Conservation (phyloP, 2,113 vertebrate genomes). For the Erpornis zantholeuca region DNA sequence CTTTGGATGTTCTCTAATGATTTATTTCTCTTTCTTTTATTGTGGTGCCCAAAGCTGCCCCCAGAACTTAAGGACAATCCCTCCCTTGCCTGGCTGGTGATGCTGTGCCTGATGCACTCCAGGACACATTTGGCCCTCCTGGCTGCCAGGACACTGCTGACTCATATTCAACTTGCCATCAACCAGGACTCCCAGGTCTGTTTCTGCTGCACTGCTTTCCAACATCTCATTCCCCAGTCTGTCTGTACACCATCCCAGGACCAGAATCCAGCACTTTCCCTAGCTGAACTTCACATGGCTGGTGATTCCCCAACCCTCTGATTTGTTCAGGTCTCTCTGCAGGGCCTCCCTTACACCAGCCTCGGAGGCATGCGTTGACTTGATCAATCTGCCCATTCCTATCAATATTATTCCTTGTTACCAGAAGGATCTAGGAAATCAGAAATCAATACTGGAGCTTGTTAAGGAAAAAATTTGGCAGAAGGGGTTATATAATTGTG, state of each 20-base stretch:
- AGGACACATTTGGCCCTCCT: fast-evolving
- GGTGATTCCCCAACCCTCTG: neutral
- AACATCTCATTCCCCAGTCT: neutral
- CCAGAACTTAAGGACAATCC: fast-evolving
- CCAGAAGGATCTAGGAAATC: neutral
- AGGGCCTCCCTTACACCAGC: neutral
- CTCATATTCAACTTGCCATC: fast-evolving
- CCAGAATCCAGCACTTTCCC: neutral
- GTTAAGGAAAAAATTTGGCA: neutral
- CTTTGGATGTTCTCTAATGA: neutral
- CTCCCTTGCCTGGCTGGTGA: fast-evolving
- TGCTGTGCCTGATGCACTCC: neutral
- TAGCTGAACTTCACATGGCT: neutral
- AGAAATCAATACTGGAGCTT: neutral
- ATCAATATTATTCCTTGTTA: neutral
- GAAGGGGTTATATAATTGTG: neutral
- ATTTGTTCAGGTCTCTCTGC: neutral
- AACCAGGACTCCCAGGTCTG: no score
- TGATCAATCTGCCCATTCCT: neutral
- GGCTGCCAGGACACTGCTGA: neutral
- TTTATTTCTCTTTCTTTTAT: neutral
- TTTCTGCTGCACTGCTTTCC: neutral
- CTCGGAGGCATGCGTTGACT: neutral
- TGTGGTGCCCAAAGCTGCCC: fast-evolving
- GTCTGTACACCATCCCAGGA: fast-evolving